A percentile compares a stretch with the other conserved stretches of the same genome.
These are phyloP conservation scores for Malthinus flaveolus DNA, from an alignment of 2,888 invertebrate species.

Conservation along the genomic window DNA sequence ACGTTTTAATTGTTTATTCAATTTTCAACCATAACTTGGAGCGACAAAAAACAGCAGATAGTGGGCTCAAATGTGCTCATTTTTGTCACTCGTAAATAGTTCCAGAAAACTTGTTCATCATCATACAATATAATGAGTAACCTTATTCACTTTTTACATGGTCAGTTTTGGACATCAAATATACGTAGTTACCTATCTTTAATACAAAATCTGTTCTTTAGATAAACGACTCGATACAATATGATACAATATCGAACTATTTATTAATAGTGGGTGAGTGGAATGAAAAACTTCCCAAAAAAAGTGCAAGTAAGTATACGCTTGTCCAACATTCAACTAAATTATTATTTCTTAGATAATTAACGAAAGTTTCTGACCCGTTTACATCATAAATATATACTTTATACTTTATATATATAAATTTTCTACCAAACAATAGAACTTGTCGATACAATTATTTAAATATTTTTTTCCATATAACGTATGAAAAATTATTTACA, in stretches of 20 bases:
- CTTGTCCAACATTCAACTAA: neutral
- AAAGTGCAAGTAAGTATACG: no score
- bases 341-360: neutral
- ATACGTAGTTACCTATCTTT: neutral
- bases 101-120: neutral
- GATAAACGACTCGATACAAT: no score
- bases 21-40: neutral
- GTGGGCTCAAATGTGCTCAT: slow-evolving; percentile 6
- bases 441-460: neutral
- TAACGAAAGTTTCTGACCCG: neutral
- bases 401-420: neutral
- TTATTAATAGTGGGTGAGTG: no score
- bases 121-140: neutral
- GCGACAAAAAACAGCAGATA: neutral
- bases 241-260: no score
- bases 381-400: neutral
- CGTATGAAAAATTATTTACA: slow-evolving; percentile 24
- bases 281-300: no score
- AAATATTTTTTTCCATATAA: slow-evolving; percentile 17
- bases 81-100: neutral
- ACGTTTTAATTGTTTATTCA: no score
- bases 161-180: neutral
- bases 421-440: neutral
- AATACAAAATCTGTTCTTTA: no score
- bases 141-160: neutral